phyloP scores from a whole-genome alignment of 2,113 vertebrate species.

The Limnothrissa miodon region DNA sequence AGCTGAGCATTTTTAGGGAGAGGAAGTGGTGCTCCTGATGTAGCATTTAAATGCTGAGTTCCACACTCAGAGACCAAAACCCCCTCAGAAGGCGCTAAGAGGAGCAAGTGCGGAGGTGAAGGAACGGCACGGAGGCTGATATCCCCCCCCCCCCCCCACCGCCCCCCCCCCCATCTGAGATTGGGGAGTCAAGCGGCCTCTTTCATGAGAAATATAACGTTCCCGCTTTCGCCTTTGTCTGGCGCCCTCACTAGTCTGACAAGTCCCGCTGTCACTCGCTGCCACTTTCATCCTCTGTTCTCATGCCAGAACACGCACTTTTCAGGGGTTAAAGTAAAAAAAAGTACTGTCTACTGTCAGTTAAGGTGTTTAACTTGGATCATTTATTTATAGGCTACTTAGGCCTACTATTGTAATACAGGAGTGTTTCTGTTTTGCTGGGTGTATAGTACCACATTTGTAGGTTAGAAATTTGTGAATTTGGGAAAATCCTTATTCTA shows the following conservation, averaged over 20 bases:
- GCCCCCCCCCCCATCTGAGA: too few species aligned
- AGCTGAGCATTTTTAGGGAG: neutral
- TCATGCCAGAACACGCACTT: neutral
- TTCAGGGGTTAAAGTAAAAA: too few species aligned
- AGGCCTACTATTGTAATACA: too few species aligned
- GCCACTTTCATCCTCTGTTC: conserved; percentile 6
- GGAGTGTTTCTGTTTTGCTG: too few species aligned
- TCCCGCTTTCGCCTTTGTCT: neutral
- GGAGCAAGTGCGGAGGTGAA: neutral
- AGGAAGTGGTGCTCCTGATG: conserved; percentile 5
- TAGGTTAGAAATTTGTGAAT: too few species aligned
- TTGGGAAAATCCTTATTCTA: too few species aligned
- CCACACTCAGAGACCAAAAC: neutral
- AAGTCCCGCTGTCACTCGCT: neutral
- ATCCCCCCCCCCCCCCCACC: too few species aligned
- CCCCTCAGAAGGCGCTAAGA: neutral
- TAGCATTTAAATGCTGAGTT: neutral
- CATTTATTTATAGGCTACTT: too few species aligned
- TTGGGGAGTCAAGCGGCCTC: neutral
- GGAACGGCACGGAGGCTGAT: neutral
- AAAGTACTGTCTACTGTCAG: too few species aligned
- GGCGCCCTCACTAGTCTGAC: neutral
- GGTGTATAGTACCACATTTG: too few species aligned
- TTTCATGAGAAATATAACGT: neutral
- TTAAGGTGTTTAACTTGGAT: too few species aligned